These are phyloP conservation scores for Trichomalopsis sarcophagae DNA, from an alignment of 1,140 invertebrate species.

Conservation along the genomic window DNA sequence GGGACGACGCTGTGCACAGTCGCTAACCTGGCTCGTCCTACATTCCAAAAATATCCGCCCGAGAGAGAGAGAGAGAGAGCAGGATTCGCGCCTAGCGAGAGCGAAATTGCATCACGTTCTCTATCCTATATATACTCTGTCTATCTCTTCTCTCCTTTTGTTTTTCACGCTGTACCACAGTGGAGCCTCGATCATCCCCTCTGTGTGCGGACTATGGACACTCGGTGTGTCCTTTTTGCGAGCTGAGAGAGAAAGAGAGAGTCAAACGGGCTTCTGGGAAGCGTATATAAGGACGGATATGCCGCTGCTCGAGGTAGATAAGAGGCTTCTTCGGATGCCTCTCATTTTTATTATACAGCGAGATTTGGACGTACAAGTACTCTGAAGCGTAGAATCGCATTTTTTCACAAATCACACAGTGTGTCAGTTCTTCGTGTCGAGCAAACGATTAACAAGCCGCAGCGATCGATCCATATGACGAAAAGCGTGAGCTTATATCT, in stretches of 20 bases:
- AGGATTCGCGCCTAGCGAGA: constrained; percentile 40
- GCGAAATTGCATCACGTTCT: constrained; percentile 22
- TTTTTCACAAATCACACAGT: too few relatives aligned
- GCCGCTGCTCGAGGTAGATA: neutral
- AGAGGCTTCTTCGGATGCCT: neutral
- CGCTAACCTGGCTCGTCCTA: constrained; percentile 48
- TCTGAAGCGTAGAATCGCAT: too few relatives aligned
- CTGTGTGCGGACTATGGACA: neutral
- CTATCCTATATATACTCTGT: neutral
- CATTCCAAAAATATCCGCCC: constrained; percentile 53
- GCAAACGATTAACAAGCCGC: neutral
- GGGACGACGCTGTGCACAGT: neutral
- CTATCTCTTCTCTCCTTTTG: neutral
- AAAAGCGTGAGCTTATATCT: neutral
- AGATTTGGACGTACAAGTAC: neutral
- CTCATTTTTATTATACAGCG: neutral
- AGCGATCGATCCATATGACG: neutral
- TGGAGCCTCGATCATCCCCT: neutral
- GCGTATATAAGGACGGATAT: neutral
- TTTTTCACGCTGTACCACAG: neutral
- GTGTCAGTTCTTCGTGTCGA: too few relatives aligned
- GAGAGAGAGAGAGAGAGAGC: neutral
- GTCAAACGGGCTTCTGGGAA: neutral
- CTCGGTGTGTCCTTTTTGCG: neutral
- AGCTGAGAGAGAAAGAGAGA: neutral